Evolutionary conservation across 2,797 vertebrate species (phyloP).

Genomic region (Gobionotothen gibberifrons): DNA sequence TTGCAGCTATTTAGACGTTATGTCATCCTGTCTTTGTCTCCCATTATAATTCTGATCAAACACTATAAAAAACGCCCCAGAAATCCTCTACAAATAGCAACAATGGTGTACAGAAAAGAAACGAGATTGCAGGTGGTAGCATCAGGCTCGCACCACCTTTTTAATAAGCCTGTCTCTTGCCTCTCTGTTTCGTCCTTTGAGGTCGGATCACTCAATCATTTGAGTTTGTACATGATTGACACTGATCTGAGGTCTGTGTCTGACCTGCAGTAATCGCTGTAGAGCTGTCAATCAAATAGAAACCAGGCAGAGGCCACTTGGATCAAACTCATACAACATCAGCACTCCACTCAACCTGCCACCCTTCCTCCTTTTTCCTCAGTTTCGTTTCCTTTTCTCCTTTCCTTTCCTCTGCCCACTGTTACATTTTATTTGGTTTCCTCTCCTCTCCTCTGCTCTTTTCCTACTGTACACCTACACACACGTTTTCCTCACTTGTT

Average conservation of each 20-base stretch:
- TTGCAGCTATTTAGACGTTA: background rate
- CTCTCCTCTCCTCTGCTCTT: no score
- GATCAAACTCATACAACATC: background rate
- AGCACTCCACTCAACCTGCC: background rate
- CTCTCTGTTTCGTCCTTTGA: background rate
- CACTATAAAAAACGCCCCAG: background rate
- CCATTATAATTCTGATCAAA: slow-evolving; percentile 14
- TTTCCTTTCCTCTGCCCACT: background rate
- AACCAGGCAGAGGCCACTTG: background rate
- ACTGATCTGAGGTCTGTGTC: slow-evolving; percentile 7
- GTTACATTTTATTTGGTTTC: background rate
- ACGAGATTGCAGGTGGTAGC: slow-evolving; percentile 9
- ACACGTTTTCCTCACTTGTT: background rate
- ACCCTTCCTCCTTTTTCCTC: background rate
- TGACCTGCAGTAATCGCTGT: slow-evolving; percentile 21
- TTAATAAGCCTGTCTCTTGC: background rate
- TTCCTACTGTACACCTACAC: no score
- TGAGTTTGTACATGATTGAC: slow-evolving; percentile 5
- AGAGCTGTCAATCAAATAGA: background rate
- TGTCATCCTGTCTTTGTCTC: background rate
- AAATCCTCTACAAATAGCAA: slow-evolving; percentile 36
- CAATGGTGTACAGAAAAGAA: slow-evolving; percentile 6
- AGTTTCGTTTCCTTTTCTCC: background rate
- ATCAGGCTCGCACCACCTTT: slow-evolving; percentile 6
- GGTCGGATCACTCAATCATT: background rate